A percentile compares a stretch with the other conserved stretches of the same genome.
These are phyloP conservation scores for Lagorchestes hirsutus DNA, from an alignment of 2,797 vertebrate species.

Conservation along the genomic window DNA sequence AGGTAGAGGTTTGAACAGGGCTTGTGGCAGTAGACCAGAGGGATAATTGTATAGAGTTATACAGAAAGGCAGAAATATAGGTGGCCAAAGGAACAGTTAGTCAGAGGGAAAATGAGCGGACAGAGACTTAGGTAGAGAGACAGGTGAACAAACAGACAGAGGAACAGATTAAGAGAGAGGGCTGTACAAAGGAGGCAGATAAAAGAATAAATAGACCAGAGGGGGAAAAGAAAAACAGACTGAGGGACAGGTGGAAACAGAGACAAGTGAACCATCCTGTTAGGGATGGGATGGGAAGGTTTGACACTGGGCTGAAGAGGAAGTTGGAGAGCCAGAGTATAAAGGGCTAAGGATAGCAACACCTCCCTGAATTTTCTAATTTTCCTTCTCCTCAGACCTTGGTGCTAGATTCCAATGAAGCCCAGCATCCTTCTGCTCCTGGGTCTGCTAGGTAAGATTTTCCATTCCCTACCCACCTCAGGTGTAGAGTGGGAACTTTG, in stretches of 20 bases:
- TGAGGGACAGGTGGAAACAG: too few species aligned
- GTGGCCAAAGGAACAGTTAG: constrained; percentile 31
- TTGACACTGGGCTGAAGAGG: neutral
- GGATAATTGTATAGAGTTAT: neutral
- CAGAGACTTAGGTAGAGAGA: neutral
- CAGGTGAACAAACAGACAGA: neutral
- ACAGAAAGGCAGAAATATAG: constrained; percentile 6
- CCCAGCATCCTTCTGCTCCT: constrained; percentile 59
- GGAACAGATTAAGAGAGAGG: neutral
- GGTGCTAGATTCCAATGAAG: constrained; percentile 20
- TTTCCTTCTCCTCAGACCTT: constrained; percentile 42
- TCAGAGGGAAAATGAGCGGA: neutral
- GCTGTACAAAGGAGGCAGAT: neutral
- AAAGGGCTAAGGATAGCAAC: fast-evolving
- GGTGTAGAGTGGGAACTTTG: neutral
- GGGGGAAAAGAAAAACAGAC: neutral
- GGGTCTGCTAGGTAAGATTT: constrained; percentile 69
- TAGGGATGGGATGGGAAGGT: neutral
- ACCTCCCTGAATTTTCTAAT: neutral
- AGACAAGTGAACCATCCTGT: neutral
- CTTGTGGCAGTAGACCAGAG: neutral
- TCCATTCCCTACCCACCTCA: neutral
- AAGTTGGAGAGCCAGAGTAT: neutral
- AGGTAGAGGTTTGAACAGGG: neutral
- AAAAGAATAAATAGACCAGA: constrained; percentile 28